Conservation (phyloP, 1,140 invertebrate genomes). For the Habropoda laboriosa region DNA sequence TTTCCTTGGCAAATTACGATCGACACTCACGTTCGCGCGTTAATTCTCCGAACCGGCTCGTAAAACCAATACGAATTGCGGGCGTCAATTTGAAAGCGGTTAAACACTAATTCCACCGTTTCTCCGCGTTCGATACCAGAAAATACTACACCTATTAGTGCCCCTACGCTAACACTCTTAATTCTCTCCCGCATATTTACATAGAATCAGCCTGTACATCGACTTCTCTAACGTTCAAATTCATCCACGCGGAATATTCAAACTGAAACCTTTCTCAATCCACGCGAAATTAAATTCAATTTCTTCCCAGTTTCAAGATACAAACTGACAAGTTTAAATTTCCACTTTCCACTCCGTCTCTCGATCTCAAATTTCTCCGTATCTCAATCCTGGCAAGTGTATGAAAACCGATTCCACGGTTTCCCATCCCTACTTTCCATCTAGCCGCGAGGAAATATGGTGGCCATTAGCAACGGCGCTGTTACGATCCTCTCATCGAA, state of each 20-base stretch:
- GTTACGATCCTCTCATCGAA: conserved; percentile 17
- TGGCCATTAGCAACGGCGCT: not conserved
- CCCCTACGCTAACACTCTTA: not conserved
- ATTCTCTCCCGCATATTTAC: not conserved
- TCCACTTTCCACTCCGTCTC: too few relatives aligned
- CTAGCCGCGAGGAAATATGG: not conserved
- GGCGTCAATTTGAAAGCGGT: conserved; percentile 22
- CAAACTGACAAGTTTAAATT: too few relatives aligned
- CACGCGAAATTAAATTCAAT: not conserved
- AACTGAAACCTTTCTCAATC: not conserved
- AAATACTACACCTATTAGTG: conserved; percentile 24
- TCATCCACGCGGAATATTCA: not conserved
- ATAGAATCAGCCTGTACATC: not conserved
- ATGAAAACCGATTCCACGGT: not conserved
- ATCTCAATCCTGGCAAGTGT: not conserved
- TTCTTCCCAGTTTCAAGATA: too few relatives aligned
- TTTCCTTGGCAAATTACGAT: not conserved
- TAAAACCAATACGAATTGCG: not conserved
- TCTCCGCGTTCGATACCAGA: not conserved
- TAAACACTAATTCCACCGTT: conserved; percentile 22
- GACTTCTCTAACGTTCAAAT: too few relatives aligned
- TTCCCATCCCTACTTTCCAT: not conserved
- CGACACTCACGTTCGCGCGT: not conserved
- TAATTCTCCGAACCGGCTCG: not conserved
- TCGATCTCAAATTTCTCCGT: not conserved